These are phyloP conservation scores for Amblyraja radiata DNA, from an alignment of 2,797 vertebrate genomes.

Conservation along the genomic window DNA sequence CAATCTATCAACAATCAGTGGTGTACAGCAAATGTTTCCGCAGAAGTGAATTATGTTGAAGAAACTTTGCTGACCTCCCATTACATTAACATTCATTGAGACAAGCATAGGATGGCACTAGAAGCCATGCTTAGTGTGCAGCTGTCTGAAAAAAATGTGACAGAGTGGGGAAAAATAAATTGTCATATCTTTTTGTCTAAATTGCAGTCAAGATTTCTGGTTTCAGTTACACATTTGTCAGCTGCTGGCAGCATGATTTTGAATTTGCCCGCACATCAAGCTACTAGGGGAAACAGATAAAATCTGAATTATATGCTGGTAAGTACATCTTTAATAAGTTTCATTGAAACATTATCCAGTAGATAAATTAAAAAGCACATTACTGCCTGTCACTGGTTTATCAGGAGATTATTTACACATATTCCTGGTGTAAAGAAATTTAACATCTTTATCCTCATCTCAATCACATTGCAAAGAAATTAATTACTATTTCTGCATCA, in stretches of 20 bases:
- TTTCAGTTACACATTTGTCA: neutral
- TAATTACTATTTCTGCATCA: neutral
- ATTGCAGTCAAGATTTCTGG: slow-evolving; percentile 8
- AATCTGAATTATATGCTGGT: neutral
- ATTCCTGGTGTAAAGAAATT: neutral
- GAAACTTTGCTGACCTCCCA: neutral
- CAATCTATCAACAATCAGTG: neutral
- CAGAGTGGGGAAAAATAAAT: neutral
- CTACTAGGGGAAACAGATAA: neutral
- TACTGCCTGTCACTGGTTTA: neutral
- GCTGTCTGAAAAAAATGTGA: neutral
- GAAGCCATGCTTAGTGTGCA: neutral
- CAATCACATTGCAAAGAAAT: neutral
- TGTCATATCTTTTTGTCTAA: neutral
- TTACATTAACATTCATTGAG: neutral
- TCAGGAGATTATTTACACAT: neutral
- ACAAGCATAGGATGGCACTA: neutral
- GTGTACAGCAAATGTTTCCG: neutral
- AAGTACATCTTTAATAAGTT: neutral
- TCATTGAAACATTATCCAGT: neutral
- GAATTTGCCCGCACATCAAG: neutral
- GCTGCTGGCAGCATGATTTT: neutral
- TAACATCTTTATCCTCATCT: too few species aligned
- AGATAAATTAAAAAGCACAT: neutral
- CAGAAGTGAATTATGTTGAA: neutral